phyloP scores from a whole-genome alignment of 2,113 vertebrate species.

The Aphelocoma coerulescens region DNA sequence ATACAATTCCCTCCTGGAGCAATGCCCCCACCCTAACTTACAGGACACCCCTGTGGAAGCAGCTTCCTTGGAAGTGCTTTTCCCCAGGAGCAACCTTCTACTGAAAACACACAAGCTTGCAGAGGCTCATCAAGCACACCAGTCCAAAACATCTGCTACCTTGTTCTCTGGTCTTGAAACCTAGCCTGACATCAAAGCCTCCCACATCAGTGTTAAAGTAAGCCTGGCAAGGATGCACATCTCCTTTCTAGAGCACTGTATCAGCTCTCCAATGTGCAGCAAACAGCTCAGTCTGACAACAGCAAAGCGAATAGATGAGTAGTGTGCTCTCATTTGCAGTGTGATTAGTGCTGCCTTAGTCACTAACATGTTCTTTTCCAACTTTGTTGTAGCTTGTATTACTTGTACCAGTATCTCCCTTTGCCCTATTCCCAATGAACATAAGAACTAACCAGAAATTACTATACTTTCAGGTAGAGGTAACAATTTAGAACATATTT shows the following conservation, averaged over 20 bases:
- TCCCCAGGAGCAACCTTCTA: background rate
- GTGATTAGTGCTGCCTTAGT: fast-evolving
- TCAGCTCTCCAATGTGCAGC: background rate
- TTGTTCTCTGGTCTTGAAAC: background rate
- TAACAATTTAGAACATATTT: background rate
- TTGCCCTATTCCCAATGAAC: background rate
- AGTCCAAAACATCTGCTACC: background rate
- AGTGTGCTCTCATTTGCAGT: background rate
- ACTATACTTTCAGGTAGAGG: background rate
- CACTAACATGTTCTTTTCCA: background rate
- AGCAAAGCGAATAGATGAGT: background rate
- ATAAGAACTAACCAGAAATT: background rate
- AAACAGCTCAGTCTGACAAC: background rate
- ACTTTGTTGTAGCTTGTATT: background rate
- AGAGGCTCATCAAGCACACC: background rate
- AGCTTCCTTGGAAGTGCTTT: background rate
- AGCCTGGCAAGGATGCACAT: background rate
- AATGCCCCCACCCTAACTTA: background rate
- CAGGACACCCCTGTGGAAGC: background rate
- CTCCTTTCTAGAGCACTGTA: background rate
- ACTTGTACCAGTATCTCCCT: background rate
- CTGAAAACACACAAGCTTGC: fast-evolving
- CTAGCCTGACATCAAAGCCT: background rate
- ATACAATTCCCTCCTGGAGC: background rate
- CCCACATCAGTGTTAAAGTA: background rate